Evolutionary conservation across 92 coral and sea anemone species (phyloP).

Genomic region (Epizoanthus rinbou): DNA sequence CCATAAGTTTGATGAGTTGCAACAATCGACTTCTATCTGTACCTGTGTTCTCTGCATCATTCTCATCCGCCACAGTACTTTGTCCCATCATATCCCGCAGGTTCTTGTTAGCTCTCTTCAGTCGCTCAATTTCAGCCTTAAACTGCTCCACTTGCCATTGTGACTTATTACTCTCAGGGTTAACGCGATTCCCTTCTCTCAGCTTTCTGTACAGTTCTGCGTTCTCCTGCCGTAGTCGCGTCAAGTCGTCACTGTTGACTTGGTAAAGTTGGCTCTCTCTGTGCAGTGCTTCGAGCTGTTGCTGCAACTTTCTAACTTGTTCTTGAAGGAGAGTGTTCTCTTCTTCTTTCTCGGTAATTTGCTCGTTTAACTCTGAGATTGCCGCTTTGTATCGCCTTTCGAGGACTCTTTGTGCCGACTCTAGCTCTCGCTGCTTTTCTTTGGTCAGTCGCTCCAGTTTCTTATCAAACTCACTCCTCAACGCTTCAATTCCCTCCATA

Average conservation of each 20-base stretch:
- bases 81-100: constrained; percentile 49
- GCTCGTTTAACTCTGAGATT: constrained; percentile 58
- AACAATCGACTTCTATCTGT: constrained; percentile 55
- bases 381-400: constrained; percentile 58
- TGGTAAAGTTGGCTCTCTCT: constrained; percentile 42
- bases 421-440: constrained; percentile 76
- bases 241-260: constrained; percentile 39
- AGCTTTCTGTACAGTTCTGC: constrained; percentile 71
- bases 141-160: constrained; percentile 56
- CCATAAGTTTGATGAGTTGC: constrained; percentile 84
- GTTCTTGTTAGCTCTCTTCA: constrained; percentile 72
- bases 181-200: constrained; percentile 58
- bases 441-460: constrained; percentile 69
- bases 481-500: constrained; percentile 75
- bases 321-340: constrained; percentile 63
- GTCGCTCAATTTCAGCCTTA: constrained; percentile 62
- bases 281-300: constrained; percentile 46
- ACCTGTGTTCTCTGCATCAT: constrained; percentile 52
- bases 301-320: constrained; percentile 53
- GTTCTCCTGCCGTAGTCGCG: constrained; percentile 70
- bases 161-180: constrained; percentile 28
- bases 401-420: constrained; percentile 54
- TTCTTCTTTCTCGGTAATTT: constrained; percentile 53
- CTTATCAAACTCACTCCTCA: constrained; percentile 72
- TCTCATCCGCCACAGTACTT: constrained; percentile 38